phyloP scores from a whole-genome alignment of 2,888 invertebrate species.

The Gymnosoma rotundatum region DNA sequence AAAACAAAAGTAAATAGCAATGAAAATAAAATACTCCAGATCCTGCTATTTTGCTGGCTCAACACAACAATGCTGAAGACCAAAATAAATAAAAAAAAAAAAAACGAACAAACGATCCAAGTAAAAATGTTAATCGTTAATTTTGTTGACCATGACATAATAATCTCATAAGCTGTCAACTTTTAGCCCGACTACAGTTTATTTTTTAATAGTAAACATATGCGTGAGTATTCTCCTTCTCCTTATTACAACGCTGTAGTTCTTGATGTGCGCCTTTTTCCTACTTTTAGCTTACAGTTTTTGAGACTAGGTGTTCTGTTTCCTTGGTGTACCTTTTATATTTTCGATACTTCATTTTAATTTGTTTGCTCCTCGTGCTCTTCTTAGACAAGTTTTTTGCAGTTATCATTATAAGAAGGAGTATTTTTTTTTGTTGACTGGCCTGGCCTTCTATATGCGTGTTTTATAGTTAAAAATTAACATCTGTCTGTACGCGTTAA shows the following conservation, averaged over 20 bases:
- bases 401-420: conserved; percentile 59
- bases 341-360: conserved; percentile 33
- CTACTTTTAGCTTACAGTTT: conserved; percentile 7
- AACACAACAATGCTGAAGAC: conserved; percentile 12
- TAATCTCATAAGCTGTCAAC: conserved; percentile 74
- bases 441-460: conserved; percentile 36
- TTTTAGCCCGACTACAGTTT: conserved; percentile 71
- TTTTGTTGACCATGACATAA: conserved; percentile 72
- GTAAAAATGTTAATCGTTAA: conserved; percentile 68
- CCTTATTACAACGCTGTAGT: conserved; percentile 24
- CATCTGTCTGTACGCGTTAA: conserved; percentile 68
- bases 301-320: conserved; percentile 63
- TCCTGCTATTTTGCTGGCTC: too few species aligned
- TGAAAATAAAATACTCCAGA: conserved; percentile 20
- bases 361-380: conserved; percentile 17
- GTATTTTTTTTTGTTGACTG: conserved; percentile 21
- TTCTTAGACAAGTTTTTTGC: conserved; percentile 40
- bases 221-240: conserved; percentile 67
- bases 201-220: conserved; percentile 71
- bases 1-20: conserved; percentile 22
- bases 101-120: not conserved
- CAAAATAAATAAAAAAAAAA: not conserved
- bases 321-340: conserved; percentile 1
- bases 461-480: conserved; percentile 56
- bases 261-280: not conserved